Percentiles rank a stretch among this genome's conserved stretches.
These are phyloP conservation scores for Latrodectus elegans DNA, from an alignment of 2,888 invertebrate genomes.

Conservation along the genomic window DNA sequence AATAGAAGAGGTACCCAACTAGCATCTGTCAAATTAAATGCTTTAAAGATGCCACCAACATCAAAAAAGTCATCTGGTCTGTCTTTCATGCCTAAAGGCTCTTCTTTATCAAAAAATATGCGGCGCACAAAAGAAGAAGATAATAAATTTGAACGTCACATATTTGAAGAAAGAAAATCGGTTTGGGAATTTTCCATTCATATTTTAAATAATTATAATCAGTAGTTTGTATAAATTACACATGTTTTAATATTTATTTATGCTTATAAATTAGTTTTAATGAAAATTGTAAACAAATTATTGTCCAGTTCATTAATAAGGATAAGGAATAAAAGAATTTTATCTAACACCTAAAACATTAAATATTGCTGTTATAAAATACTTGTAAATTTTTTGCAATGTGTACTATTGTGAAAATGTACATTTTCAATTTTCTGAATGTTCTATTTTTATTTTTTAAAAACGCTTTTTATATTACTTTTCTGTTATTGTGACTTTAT, in stretches of 20 bases:
- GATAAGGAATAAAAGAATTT: too few relatives aligned
- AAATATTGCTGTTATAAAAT: too few relatives aligned
- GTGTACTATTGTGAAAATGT: too few relatives aligned
- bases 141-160: background rate
- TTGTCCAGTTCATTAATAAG: too few relatives aligned
- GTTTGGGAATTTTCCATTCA: conserved; percentile 6
- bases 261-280: background rate
- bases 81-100: conserved; percentile 65
- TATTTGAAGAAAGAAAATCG: conserved; percentile 5
- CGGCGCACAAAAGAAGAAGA: conserved; percentile 20
- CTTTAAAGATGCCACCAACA: conserved; percentile 50
- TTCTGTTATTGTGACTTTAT: too few relatives aligned
- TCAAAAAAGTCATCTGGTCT: conserved; percentile 22
- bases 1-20: conserved; percentile 53
- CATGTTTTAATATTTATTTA: background rate
- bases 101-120: conserved; percentile 49
- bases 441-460: background rate
- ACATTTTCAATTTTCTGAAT: background rate
- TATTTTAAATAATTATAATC: too few relatives aligned
- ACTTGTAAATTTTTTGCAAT: too few relatives aligned
- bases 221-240: background rate
- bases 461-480: background rate
- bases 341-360: too few relatives aligned
- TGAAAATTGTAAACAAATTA: background rate
- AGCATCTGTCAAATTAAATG: conserved; percentile 45